A percentile compares a stretch with the other conserved stretches of the same genome.
Evolutionary conservation across 1,140 invertebrate genomes (phyloP).

Genomic region (Condylostylus longicornis): DNA sequence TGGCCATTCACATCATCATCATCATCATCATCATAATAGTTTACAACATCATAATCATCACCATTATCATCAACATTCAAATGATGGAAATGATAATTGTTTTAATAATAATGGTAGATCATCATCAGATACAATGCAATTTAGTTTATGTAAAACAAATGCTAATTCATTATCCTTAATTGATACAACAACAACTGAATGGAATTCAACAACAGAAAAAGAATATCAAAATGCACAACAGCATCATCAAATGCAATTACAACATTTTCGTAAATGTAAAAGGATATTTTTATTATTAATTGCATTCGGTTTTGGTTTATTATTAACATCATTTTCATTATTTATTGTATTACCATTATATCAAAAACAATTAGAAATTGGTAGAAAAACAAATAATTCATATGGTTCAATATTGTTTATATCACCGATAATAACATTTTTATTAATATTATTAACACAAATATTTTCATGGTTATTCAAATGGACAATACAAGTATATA

Average conservation of each 20-base stretch:
- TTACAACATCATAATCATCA: no score
- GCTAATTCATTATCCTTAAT: not conserved
- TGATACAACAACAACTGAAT: not conserved
- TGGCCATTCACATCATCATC: no score
- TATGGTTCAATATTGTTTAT: not conserved
- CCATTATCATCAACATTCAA: no score
- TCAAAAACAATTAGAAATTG: not conserved
- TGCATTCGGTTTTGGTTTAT: not conserved
- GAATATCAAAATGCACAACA: not conserved
- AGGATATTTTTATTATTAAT: not conserved
- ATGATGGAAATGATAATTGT: no score
- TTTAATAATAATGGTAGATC: no score
- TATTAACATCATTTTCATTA: not conserved
- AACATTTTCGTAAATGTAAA: conserved; percentile 1
- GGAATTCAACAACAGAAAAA: not conserved
- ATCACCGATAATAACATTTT: not conserved
- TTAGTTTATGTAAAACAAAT: conserved; percentile 2
- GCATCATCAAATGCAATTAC: not conserved
- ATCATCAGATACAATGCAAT: not conserved
- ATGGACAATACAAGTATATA: not conserved
- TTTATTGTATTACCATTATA: not conserved
- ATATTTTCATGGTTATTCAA: not conserved
- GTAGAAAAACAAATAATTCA: not conserved
- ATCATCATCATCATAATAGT: no score
- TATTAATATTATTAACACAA: not conserved